Conservation (phyloP, 2,113 vertebrate genomes). For the Saccopteryx bilineata region DNA sequence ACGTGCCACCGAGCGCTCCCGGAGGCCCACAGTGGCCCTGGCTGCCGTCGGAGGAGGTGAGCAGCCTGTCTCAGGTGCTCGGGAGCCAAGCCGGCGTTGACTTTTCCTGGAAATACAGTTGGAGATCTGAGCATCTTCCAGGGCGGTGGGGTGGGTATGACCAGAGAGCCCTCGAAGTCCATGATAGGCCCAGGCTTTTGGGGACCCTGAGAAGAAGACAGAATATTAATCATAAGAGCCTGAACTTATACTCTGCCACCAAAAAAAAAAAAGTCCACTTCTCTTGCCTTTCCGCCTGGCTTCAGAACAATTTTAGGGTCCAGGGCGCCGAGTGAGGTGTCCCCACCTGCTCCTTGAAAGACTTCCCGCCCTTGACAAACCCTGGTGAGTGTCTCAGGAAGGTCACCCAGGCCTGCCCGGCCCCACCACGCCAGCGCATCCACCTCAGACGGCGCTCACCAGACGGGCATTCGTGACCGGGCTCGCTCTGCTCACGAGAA, state of each 20-base stretch:
- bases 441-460: accelerated
- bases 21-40: not conserved
- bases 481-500: accelerated
- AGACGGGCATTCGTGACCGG: accelerated
- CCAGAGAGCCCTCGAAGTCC: not conserved
- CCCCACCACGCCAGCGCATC: accelerated
- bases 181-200: accelerated
- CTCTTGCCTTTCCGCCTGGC: accelerated
- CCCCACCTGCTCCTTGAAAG: not conserved
- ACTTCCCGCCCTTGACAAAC: no score
- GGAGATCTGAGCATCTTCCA: accelerated
- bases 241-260: no score
- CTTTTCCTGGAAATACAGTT: accelerated
- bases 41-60: accelerated
- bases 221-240: accelerated
- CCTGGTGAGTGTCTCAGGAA: accelerated
- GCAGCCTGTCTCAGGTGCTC: accelerated
- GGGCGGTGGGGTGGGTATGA: accelerated
- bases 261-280: accelerated
- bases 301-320: no score
- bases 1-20: accelerated
- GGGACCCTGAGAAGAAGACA: not conserved
- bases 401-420: accelerated
- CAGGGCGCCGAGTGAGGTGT: accelerated
- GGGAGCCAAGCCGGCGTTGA: accelerated